phyloP scores from a whole-genome alignment of 2,113 vertebrate genomes.

The Raja brachyura region DNA sequence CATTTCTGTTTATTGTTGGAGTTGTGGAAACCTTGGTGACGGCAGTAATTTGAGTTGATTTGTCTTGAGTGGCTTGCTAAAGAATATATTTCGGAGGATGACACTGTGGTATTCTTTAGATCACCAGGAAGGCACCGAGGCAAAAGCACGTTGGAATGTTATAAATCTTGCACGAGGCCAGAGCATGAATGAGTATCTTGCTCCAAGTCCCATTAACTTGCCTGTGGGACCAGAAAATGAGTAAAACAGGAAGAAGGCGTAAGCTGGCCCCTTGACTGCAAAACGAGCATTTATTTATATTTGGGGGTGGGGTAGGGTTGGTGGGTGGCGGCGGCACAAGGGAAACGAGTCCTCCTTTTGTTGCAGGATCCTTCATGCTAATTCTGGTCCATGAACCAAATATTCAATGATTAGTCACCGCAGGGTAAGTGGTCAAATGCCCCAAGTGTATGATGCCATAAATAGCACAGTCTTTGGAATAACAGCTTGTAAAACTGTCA shows the following conservation, averaged over 20 bases:
- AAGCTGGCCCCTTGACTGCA: slow-evolving; percentile 43
- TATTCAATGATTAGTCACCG: slow-evolving; percentile 50
- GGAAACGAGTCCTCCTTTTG: slow-evolving; percentile 45
- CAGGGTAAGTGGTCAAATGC: slow-evolving; percentile 48
- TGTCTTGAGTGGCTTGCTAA: not conserved
- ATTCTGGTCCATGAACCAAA: slow-evolving; percentile 48
- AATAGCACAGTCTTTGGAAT: slow-evolving; percentile 55
- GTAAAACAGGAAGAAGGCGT: slow-evolving; percentile 43
- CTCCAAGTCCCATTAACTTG: slow-evolving; percentile 46
- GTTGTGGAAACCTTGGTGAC: not conserved
- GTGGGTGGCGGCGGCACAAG: not conserved
- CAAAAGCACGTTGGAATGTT: not conserved
- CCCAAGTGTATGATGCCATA: slow-evolving; percentile 50
- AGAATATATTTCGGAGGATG: not conserved
- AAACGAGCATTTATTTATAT: slow-evolving; percentile 17
- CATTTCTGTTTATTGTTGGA: not conserved
- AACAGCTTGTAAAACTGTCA: slow-evolving; percentile 62
- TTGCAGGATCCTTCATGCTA: slow-evolving; percentile 49
- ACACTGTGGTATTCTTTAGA: not conserved
- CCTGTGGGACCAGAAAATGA: slow-evolving; percentile 48
- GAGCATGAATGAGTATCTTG: slow-evolving; percentile 46
- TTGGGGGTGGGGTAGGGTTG: not conserved
- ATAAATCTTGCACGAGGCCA: slow-evolving; percentile 43
- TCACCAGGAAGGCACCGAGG: not conserved
- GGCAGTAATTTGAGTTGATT: not conserved